Conservation (phyloP, 2,888 invertebrate species). For the Bimastos eiseni region DNA sequence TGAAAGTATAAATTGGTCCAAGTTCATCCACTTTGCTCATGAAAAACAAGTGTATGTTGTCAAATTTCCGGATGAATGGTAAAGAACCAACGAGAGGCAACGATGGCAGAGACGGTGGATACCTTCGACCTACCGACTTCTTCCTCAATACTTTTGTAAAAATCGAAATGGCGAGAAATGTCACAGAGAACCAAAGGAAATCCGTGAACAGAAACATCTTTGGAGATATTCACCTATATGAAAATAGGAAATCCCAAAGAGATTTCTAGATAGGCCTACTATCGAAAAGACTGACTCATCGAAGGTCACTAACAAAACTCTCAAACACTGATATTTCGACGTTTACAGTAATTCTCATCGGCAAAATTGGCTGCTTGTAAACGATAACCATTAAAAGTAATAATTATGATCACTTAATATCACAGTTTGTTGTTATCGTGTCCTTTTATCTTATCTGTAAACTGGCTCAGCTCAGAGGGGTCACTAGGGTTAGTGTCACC, state of each 20-base stretch:
- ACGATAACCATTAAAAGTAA: too few relatives aligned
- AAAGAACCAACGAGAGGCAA: neutral
- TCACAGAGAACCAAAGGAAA: neutral
- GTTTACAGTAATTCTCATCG: too few relatives aligned
- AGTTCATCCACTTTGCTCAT: neutral
- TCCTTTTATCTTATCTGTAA: too few relatives aligned
- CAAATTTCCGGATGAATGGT: neutral
- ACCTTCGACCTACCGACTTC: neutral
- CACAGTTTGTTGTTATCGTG: too few relatives aligned
- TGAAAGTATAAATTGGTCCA: neutral
- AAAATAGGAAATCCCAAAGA: neutral
- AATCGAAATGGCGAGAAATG: neutral
- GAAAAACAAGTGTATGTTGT: neutral
- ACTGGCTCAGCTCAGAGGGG: too few relatives aligned
- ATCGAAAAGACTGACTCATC: neutral
- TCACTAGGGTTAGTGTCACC: too few relatives aligned
- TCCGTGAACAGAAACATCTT: neutral
- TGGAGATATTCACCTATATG: neutral
- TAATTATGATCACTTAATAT: too few relatives aligned
- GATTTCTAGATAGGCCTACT: neutral
- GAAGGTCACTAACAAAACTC: too few relatives aligned
- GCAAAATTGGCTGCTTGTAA: too few relatives aligned
- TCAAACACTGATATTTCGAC: too few relatives aligned
- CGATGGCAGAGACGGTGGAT: neutral
- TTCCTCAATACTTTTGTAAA: neutral